phyloP scores from a whole-genome alignment of 2,113 vertebrate genomes.

The Psittacula cyanocephala region DNA sequence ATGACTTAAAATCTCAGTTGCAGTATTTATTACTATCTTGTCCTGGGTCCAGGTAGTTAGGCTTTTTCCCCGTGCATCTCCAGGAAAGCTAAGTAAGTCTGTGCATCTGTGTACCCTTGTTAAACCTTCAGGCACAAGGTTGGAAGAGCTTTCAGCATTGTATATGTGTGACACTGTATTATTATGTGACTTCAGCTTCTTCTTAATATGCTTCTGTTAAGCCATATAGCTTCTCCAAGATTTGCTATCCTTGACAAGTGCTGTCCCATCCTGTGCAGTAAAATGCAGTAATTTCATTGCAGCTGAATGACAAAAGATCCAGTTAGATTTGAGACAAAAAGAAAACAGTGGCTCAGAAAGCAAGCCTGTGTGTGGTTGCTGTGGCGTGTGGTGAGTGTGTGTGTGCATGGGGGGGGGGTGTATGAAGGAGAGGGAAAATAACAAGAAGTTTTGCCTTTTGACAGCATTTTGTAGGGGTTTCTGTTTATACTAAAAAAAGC shows the following conservation, averaged over 20 bases:
- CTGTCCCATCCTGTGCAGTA: not conserved
- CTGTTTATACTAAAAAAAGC: not conserved
- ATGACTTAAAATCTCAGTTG: not conserved
- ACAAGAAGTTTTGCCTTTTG: not conserved
- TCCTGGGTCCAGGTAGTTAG: not conserved
- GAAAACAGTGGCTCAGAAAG: not conserved
- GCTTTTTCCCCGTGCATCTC: not conserved
- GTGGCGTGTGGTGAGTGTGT: not conserved
- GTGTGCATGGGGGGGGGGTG: fast-evolving
- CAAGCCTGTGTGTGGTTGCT: not conserved
- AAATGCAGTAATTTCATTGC: not conserved
- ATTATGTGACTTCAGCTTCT: not conserved
- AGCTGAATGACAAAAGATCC: not conserved
- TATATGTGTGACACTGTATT: not conserved
- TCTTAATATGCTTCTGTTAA: not conserved
- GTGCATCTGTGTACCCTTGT: fast-evolving
- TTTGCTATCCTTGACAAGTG: not conserved
- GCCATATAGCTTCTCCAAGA: not conserved
- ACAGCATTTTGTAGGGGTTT: not conserved
- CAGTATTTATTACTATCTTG: not conserved
- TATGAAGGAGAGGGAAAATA: not conserved
- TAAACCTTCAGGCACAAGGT: not conserved
- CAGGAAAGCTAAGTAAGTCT: not conserved
- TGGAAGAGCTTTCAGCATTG: not conserved
- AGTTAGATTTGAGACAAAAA: not conserved